These are phyloP conservation scores for Clavelina lepadiformis DNA, from an alignment of 23 tunicate genomes.

Conservation along the genomic window DNA sequence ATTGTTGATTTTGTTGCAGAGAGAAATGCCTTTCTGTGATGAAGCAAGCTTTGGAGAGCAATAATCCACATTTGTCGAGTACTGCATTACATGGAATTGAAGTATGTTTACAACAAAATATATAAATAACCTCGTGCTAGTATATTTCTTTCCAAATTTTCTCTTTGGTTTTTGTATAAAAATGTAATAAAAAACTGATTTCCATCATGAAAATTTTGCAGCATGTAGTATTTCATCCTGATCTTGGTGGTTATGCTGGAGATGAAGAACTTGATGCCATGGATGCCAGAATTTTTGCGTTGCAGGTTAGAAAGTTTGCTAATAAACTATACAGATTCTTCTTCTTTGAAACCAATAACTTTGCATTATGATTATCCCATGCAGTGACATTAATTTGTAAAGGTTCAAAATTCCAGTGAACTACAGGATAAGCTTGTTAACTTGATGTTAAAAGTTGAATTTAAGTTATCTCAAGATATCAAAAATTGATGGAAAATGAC, in stretches of 20 bases:
- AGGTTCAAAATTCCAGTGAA: no score
- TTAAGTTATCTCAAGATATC: no score
- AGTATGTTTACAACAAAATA: conserved; percentile 14
- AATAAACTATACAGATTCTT: background rate
- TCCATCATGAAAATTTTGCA: no score
- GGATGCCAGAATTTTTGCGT: conserved; percentile 49
- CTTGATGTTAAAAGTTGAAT: no score
- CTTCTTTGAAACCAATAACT: background rate
- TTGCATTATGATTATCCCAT: no score
- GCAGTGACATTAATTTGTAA: no score
- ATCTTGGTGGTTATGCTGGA: conserved; percentile 49
- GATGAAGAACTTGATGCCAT: conserved; percentile 52
- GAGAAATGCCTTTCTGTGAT: conserved; percentile 47
- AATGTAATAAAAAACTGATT: no score
- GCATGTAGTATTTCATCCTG: conserved; percentile 47
- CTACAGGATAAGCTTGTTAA: no score
- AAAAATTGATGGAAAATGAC: no score
- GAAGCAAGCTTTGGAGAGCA: conserved; percentile 39
- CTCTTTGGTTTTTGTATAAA: no score
- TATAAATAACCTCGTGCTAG: no score
- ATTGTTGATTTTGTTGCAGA: conserved; percentile 11
- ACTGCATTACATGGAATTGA: conserved; percentile 37
- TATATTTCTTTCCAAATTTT: no score
- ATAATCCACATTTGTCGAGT: conserved; percentile 24
- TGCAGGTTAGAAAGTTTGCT: conserved; percentile 20